Base-by-base conservation (phyloP, 2,888 invertebrate species). In the Thereva unica region DNA sequence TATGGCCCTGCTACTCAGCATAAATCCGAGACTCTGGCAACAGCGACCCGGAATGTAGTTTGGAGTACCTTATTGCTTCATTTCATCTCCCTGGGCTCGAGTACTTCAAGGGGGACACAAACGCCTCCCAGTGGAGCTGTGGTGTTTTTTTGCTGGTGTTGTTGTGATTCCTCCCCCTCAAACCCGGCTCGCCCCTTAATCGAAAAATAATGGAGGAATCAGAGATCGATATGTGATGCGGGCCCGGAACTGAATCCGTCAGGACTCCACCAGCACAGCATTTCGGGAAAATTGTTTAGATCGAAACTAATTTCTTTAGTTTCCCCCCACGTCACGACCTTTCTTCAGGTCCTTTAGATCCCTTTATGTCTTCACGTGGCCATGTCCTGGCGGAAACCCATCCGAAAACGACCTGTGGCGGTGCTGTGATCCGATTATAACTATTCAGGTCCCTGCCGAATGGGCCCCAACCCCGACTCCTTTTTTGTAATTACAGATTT, bases 51-150 rank as follows among this genome's bases (percentile, higher is more conserved):
- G 57, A 59, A 59, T 59, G 38, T 38, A 59, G 57, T 59, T 38
- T 47, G 47, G 47, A 47, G 47, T 45, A 59, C 47, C 38, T 59
- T 59, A 59, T 59, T 59, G 57, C 57, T 59, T 59, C 57, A 59
- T 59, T 59, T 47, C 47, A 38, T 59, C 41, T 47, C 37, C 23
- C 23, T 23, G 23, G 23, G 23, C 23, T 23, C 12, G 47, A 12
- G 56, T n/a, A 45, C 35, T 37, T 57, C 56, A 44, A 45, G 42
- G 47, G 8, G 45, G 47, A 38, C 35, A 59, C 23, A 23, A 23
- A 23, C 23, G 23, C 23, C 23, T 23, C 23, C 23, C 23, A 23
- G 2, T 2, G 23, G 41, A 37, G 37, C 57, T 38, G 34, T 59
- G 42, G 34, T 45, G 42, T 45, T n/a, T 35, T 59, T 41, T 34